Evolutionary conservation across 1,140 invertebrate genomes (phyloP), one percentile per base, ranked within the genome.

Genomic region (Hylaeus anthracinus): DNA sequence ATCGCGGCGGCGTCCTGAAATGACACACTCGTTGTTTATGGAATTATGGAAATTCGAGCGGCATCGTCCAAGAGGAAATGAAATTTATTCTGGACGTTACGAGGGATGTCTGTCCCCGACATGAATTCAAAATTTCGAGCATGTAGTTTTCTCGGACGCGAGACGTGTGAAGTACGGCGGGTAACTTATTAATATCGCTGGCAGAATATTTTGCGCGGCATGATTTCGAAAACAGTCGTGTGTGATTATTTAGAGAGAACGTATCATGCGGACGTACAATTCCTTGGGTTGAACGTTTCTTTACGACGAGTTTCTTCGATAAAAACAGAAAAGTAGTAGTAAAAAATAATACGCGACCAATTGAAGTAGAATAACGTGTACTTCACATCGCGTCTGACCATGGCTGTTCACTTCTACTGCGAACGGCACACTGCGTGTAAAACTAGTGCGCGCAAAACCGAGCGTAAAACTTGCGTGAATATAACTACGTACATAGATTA

Each of bases 1-100:
- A 14, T 48, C 70, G 53, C 45, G 10, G 9, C 41, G 48, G 56
- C 56, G 26, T 39, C 60, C 43, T 56, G 41, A 37, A 37, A n/a
- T 43, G 26, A 55, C 60, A 15, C 12, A 26, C 51, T 73, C 77
- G 14, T 73, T 79, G 60, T 72, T 79, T 79, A 79, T 79, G 70
- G 70, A 72, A 53, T 79, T 79, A 79, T 79, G 70, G 60, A 55
- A 73, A 79, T 79, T 73, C 60, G 3, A 14, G 15, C 45, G 70
- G 45, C 53, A 48, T 79, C 61, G 60, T 55, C 70, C 37, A 51
- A 37, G 41, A 73, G 61, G 15, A 55, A 63, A 1, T 41, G 51
- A 15, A 64, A 79, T 79, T 73, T 64, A 72, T 79, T 56, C 43
- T 12, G 9, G 12, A 6, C 53, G 41, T 9, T 12, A 45, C 53